A percentile compares a stretch with the other conserved stretches of the same genome.
These are phyloP conservation scores for Paralichthys olivaceus DNA, from an alignment of 2,113 vertebrate species.

Conservation along the genomic window DNA sequence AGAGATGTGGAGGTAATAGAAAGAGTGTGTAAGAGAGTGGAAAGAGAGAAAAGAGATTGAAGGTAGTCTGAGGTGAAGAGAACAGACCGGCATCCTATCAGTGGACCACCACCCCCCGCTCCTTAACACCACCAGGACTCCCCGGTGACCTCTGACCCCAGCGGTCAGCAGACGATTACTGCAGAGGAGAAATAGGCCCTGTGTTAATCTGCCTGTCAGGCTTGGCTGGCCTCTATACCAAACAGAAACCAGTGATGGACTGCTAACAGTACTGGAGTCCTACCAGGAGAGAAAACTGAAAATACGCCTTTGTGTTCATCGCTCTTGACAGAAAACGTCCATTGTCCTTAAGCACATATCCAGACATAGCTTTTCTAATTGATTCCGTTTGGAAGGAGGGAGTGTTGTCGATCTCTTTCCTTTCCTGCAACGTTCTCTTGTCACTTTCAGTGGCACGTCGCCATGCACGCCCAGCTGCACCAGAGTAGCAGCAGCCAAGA, in stretches of 20 bases:
- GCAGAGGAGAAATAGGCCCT: slow-evolving; percentile 55
- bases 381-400: slow-evolving; percentile 16
- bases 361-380: neutral
- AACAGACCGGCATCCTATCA: slow-evolving; percentile 29
- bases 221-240: slow-evolving; percentile 34
- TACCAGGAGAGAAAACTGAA: neutral
- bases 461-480: slow-evolving; percentile 72
- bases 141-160: slow-evolving; percentile 64
- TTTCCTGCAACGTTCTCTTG: slow-evolving; percentile 37
- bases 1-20: slow-evolving; percentile 43
- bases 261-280: slow-evolving; percentile 14
- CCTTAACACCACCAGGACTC: slow-evolving; percentile 29
- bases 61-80: slow-evolving; percentile 42
- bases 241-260: slow-evolving; percentile 47
- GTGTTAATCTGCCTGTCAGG: slow-evolving; percentile 70
- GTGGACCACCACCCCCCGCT: slow-evolving; percentile 12
- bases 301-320: slow-evolving; percentile 5
- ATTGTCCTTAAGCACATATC: slow-evolving; percentile 1
- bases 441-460: slow-evolving; percentile 49
- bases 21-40: slow-evolving; percentile 11
- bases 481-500: slow-evolving; percentile 59
- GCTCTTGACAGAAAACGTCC: slow-evolving; percentile 6
- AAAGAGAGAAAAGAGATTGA: slow-evolving; percentile 19
- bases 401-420: slow-evolving; percentile 27
- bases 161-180: slow-evolving; percentile 64